Base-by-base conservation (phyloP, 1,140 invertebrate species). In the Drosophila micromelanica region DNA sequence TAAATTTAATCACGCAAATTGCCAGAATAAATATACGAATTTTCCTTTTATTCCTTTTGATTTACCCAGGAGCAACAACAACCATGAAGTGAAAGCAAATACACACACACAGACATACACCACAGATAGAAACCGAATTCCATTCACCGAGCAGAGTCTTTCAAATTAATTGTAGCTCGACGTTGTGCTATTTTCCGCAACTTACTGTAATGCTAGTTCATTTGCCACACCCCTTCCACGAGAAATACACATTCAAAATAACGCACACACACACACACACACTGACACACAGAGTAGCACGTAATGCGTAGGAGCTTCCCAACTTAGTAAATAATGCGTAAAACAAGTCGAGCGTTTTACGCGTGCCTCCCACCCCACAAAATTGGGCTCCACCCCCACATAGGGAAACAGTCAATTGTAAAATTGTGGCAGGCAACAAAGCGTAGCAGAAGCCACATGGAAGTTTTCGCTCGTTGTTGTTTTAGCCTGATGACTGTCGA, bases 271-370 rank as follows among this genome's bases (percentile, higher is more conserved):
- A 69, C 40, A 64, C 27, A 49, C 20, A 59, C 45, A 55, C 3
- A 38, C 15, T 42, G 15, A 48, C 49, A 77, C 3, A 30, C 15
- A 35, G 20, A 37, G 30, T 56, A 23, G 51, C 46, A 52, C 40
- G 62, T 49, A 32, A 32, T 55, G 54, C 15, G 65, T 46, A 62
- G 37, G 55, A 87, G 81, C 70, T 64, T 86, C 78, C 71, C 71
- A 75, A 86, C 78, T 86, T 81, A 87, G 81, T 86, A 87, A 87
- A 87, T 87, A 87, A 87, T 87, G 82, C 82, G 82, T 87, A 87
- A 87, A 87, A 87, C 82, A 87, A 87, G 82, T 82, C 78, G 73
- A 87, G 82, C 82, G 82, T 86, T 86, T 87, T 87, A 87, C 82
- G 59, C 37, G 57, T 43, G 38, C 43, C 20, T n/a, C 52, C 37